Base-by-base conservation (phyloP, 2,113 vertebrate species). In the Zeus faber region DNA sequence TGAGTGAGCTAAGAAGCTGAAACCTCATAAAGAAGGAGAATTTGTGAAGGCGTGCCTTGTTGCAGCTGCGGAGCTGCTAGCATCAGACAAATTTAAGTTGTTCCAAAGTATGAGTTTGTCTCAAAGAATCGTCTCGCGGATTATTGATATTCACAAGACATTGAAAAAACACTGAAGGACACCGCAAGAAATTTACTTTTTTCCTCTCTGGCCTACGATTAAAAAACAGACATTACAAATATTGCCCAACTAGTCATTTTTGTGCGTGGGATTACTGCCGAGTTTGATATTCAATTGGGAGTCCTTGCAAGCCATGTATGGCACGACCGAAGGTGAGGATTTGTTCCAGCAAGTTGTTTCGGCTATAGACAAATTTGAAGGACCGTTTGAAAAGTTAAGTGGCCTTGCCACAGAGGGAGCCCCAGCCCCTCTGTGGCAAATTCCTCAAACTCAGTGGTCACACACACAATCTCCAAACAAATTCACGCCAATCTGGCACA, bases 1-100 rank as follows among this genome's bases (percentile, higher is more conserved):
- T 58, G 54, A 69, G 66, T 16, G 54, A 70, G 54, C 52, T 52
- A 65, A 70, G 20, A 66, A 70, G 40, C 48, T 66, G 21, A 70
- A 35, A 26, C 61, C 40, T 33, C 54, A 57, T 57, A 6, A 25
- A 57, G 54, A 57, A 6, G 43, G 41, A 58, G 43, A 48, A 22
- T 72, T 67, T 33, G 63, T 62, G 17, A 67, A 61, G 20, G 57
- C 50, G 33, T 55, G 60, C 54, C 44, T 66, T 9, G 20, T 67
- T n/a, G 24, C 2, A 33, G 29, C 29, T 33, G 29, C 29, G 13
- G 29, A 33, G 13, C 13, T 7, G 29, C 7, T 8, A 33, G 4
- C 6, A 33, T 8, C 29, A 5, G 1, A 33, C 29, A 33, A 33
- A 6, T 7, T 33, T 2, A 33, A 33, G 13, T 33, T 3, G 4